phyloP scores from a whole-genome alignment of 2,113 vertebrate genomes.

The Tinamus guttatus region DNA sequence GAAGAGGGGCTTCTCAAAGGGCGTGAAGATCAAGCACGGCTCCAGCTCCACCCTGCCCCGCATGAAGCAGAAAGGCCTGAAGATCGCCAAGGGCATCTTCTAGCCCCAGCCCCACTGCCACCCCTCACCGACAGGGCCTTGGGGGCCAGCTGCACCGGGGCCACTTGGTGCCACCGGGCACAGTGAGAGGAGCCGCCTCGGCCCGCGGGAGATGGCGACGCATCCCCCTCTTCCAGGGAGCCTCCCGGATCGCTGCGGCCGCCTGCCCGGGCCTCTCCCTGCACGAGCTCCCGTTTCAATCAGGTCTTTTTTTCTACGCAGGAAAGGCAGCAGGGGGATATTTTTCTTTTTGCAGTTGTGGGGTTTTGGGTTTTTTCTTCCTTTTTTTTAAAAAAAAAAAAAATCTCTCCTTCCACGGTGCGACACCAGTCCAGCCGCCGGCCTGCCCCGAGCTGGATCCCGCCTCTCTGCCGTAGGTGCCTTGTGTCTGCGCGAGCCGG shows the following conservation, averaged over 20 bases:
- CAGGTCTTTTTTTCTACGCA: slow-evolving; percentile 40
- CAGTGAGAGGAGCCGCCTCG: not conserved
- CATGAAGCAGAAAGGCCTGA: slow-evolving; percentile 98
- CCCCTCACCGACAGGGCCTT: slow-evolving; percentile 39
- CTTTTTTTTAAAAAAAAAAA: too few relatives aligned
- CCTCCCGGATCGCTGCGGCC: not conserved
- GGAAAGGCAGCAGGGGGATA: slow-evolving; percentile 2
- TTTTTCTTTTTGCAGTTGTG: not conserved
- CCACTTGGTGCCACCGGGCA: not conserved
- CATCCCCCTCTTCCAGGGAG: not conserved
- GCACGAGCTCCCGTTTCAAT: slow-evolving; percentile 35
- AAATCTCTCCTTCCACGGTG: slow-evolving; percentile 19
- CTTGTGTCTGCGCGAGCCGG: slow-evolving; percentile 67
- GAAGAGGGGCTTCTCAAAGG: slow-evolving; percentile 87
- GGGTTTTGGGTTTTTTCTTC: not conserved
- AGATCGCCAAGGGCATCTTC: slow-evolving; percentile 98
- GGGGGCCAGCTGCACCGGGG: not conserved
- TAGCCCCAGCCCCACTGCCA: slow-evolving; percentile 73
- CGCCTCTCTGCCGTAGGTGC: slow-evolving; percentile 80
- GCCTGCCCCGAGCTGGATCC: slow-evolving; percentile 72
- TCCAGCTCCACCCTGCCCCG: slow-evolving; percentile 95
- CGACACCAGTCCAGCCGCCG: not conserved
- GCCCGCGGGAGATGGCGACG: accelerated
- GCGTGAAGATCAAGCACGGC: slow-evolving; percentile 87
- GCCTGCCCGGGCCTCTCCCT: not conserved